Percentiles rank a stretch among this genome's conserved stretches.
These are phyloP conservation scores for Odontomyia ornata DNA, from an alignment of 2,888 invertebrate genomes.

Conservation along the genomic window DNA sequence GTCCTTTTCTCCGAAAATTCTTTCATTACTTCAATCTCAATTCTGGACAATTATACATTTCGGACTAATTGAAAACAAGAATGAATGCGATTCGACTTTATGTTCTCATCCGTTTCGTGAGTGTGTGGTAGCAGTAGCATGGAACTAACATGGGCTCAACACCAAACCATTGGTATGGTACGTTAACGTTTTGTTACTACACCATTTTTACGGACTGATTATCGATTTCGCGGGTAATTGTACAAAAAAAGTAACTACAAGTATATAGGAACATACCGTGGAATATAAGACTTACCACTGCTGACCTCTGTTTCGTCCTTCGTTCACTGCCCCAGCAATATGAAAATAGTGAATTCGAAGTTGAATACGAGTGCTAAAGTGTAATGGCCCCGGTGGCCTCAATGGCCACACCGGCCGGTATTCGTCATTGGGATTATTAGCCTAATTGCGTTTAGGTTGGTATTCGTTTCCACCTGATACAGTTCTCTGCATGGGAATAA, in stretches of 20 bases:
- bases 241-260: background rate
- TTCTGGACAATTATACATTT: background rate
- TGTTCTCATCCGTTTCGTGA: background rate
- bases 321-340: background rate
- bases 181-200: background rate
- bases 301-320: too few species aligned
- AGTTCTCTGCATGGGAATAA: slow-evolving; percentile 7
- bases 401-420: slow-evolving; percentile 1
- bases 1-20: background rate
- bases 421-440: slow-evolving; percentile 23
- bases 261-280: too few species aligned
- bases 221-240: slow-evolving; percentile 21
- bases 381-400: background rate
- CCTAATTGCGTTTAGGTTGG: slow-evolving; percentile 2
- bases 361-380: background rate
- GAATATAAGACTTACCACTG: too few species aligned
- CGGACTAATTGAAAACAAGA: background rate
- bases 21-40: background rate
- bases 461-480: background rate
- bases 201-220: slow-evolving; percentile 11
- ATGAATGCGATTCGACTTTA: background rate
- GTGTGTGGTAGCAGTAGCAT: background rate
- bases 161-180: background rate
- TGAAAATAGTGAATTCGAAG: background rate
- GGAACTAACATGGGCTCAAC: background rate